Base-by-base conservation (phyloP, 1,140 invertebrate genomes). In the Drosophila kepulauana region DNA sequence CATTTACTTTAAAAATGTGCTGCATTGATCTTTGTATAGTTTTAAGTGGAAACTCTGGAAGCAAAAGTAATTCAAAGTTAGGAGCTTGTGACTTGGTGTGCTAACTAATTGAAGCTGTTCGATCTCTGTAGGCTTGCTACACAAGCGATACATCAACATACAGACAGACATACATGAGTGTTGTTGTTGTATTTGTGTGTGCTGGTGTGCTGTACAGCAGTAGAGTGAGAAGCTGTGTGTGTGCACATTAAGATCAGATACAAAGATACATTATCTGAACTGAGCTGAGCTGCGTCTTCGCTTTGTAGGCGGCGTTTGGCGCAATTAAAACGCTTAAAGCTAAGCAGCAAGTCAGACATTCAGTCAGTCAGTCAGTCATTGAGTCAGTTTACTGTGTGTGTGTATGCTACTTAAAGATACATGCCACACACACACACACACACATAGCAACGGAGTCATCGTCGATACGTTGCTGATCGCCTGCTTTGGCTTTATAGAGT, bases 211-310 rank as follows among this genome's bases (percentile, higher is more conserved):
- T 43, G 41, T 43, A 13, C 41, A 13, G 20, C 20, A 16, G 16
- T 30, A 8, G 46, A 20, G 13, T 66, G 41, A 45, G 45, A 56
- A 28, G 15, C 58, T 56, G 38, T 72, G 20, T 25, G 20, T 25
- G 67, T 56, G 71, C 80, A 78, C 84, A 88, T 89, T 89, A 88
- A 88, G 84, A 88, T 88, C 85, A 88, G 84, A 88, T 88, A 88
- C 84, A 88, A 88, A 88, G 84, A 88, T 88, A 88, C 84, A 80
- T 87, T 87, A 87, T 87, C 84, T 74, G 65, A 51, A 58, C 41
- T 54, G 65, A 70, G 65, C 33, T 66, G 75, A 75, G 75, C 72
- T 71, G 58, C 69, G 78, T 56, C 72, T 75, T 75, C 72, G 72
- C 51, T 57, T 75, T 74, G 81, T 81, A 78, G 81, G 81, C 81